Conservation (phyloP, 1,140 invertebrate genomes). For the Semibalanus balanoides region DNA sequence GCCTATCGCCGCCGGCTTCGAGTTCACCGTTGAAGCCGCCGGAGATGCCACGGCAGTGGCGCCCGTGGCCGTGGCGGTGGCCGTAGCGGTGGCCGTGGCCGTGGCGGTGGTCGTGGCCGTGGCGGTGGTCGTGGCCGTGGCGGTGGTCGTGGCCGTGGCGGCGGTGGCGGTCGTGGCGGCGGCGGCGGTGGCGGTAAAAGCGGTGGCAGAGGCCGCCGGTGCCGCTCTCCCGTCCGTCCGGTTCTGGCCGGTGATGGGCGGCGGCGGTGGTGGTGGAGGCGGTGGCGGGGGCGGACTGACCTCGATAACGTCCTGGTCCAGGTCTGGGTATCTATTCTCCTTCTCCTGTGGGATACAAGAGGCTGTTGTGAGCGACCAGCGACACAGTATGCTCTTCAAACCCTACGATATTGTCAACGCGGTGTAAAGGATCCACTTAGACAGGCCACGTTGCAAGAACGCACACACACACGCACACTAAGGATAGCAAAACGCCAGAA, state of each 20-base stretch:
- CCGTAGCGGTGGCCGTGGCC: constrained; percentile 21
- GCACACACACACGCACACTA: too few species aligned
- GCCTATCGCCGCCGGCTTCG: neutral
- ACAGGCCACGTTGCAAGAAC: too few species aligned
- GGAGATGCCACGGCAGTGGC: constrained; percentile 10
- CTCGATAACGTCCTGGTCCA: neutral
- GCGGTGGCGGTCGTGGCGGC: constrained; percentile 26
- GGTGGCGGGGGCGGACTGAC: neutral
- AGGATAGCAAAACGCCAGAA: too few species aligned
- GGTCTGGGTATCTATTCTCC: too few species aligned
- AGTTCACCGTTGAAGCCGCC: constrained; percentile 9
- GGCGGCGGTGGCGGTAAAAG: constrained; percentile 25
- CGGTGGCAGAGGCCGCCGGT: constrained; percentile 18
- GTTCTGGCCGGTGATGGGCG: neutral
- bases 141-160: constrained; percentile 23
- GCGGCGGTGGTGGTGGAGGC: too few species aligned
- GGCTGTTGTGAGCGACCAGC: too few species aligned
- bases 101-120: constrained; percentile 25
- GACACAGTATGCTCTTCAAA: too few species aligned
- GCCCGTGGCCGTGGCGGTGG: constrained; percentile 24
- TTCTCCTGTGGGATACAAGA: too few species aligned
- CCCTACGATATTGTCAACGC: too few species aligned
- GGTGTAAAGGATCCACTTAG: too few species aligned
- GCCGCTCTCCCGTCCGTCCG: neutral
- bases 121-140: constrained; percentile 25